These are phyloP conservation scores for Ganaspis brasiliensis DNA, from an alignment of 2,888 invertebrate species.

Conservation along the genomic window DNA sequence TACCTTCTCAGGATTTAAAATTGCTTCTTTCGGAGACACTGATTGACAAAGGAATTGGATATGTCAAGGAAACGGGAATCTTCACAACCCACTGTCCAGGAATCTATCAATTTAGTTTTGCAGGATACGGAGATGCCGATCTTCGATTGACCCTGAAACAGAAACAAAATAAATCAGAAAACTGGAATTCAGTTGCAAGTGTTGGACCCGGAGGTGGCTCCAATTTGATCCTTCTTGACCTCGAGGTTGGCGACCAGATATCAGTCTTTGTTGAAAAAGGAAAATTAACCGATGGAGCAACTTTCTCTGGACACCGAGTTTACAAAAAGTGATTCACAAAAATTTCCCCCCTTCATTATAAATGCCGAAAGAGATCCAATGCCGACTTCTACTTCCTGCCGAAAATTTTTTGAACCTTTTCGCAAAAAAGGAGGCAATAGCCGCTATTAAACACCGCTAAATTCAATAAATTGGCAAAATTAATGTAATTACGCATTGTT, in stretches of 20 bases:
- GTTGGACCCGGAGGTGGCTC: slow-evolving; percentile 76
- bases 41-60: slow-evolving; percentile 80
- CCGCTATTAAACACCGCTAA: slow-evolving; percentile 8
- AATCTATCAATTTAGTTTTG: slow-evolving; percentile 80
- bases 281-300: slow-evolving; percentile 70
- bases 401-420: slow-evolving; percentile 43
- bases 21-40: slow-evolving; percentile 72
- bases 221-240: slow-evolving; percentile 76
- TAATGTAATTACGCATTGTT: neutral
- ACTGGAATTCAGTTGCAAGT: slow-evolving; percentile 71
- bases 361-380: slow-evolving; percentile 6
- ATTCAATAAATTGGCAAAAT: neutral
- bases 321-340: slow-evolving; percentile 74
- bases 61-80: slow-evolving; percentile 79
- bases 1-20: slow-evolving; percentile 64
- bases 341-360: neutral
- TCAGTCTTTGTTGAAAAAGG: slow-evolving; percentile 78
- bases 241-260: slow-evolving; percentile 78
- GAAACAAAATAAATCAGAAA: slow-evolving; percentile 71
- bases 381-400: slow-evolving; percentile 9
- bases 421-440: slow-evolving; percentile 3
- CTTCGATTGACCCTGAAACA: slow-evolving; percentile 73
- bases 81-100: slow-evolving; percentile 81
- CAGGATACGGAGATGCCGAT: slow-evolving; percentile 76
- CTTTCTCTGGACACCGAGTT: slow-evolving; percentile 78